phyloP scores from a whole-genome alignment of 2,797 vertebrate genomes.

The Staurois parvus region DNA sequence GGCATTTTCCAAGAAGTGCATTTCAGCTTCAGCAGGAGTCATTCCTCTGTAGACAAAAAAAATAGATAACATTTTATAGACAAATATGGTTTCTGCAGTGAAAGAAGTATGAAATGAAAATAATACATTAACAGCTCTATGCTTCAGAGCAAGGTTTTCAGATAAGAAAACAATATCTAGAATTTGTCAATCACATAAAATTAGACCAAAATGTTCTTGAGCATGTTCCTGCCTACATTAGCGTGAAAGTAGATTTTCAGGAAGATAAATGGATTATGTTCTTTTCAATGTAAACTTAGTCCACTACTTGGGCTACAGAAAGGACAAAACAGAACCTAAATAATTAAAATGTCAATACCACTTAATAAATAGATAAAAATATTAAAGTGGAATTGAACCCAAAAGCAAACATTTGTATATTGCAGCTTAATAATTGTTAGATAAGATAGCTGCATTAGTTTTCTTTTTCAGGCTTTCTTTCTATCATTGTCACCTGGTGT shows the following conservation, averaged over 20 bases:
- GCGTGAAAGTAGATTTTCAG: constrained; percentile 4
- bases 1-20: constrained; percentile 97
- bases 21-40: constrained; percentile 97
- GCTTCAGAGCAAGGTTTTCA: neutral
- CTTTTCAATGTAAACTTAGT: constrained; percentile 5
- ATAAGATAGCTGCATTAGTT: too few species aligned
- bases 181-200: constrained; percentile 22
- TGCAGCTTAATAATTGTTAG: too few species aligned
- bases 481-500: too few species aligned
- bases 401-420: too few species aligned
- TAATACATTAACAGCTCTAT: neutral
- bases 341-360: neutral
- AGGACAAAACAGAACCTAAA: neutral
- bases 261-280: neutral
- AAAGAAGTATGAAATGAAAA: neutral
- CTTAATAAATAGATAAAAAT: constrained; percentile 10
- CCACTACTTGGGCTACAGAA: neutral
- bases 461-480: too few species aligned
- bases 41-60: constrained; percentile 83
- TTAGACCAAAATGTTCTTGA: neutral
- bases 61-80: neutral
- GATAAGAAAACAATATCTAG: neutral
- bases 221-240: neutral
- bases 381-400: neutral
- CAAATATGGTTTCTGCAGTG: neutral